Conservation (phyloP, 2,888 invertebrate genomes). For the Aporophyla lueneburgensis region DNA sequence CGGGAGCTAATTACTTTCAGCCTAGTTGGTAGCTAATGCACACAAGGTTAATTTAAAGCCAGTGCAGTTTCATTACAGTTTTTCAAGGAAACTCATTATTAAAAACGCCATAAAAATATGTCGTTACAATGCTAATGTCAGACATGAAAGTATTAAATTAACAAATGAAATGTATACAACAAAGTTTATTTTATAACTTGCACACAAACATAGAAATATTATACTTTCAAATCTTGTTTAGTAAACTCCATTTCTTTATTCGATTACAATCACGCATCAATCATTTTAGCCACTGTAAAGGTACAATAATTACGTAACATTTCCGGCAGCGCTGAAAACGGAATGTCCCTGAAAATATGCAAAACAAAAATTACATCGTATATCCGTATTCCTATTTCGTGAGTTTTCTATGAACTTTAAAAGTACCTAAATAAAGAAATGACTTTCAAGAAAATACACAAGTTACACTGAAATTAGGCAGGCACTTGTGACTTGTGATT, state of each 20-base stretch:
- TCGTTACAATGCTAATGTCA: slow-evolving; percentile 45
- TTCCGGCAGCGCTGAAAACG: slow-evolving; percentile 23
- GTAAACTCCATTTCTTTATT: not conserved
- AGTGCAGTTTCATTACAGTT: slow-evolving; percentile 69
- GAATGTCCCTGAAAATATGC: slow-evolving; percentile 21
- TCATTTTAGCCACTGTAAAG: slow-evolving; percentile 26
- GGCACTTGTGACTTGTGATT: no score
- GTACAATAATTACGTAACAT: slow-evolving; percentile 10
- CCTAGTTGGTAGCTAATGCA: slow-evolving; percentile 53
- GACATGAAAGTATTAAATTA: slow-evolving; percentile 27
- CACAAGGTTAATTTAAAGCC: slow-evolving; percentile 72
- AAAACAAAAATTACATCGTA: slow-evolving; percentile 2
- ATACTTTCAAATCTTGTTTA: not conserved
- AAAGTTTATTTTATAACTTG: slow-evolving; percentile 6
- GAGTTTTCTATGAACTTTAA: not conserved
- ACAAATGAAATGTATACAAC: slow-evolving; percentile 7
- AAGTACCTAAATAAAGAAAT: not conserved
- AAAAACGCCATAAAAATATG: slow-evolving; percentile 45
- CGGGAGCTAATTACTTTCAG: slow-evolving; percentile 62
- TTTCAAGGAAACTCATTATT: slow-evolving; percentile 70
- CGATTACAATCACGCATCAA: slow-evolving; percentile 28
- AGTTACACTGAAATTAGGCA: not conserved
- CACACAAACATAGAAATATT: not conserved
- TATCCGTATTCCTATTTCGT: not conserved
- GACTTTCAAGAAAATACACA: not conserved